phyloP scores from a whole-genome alignment of 2,113 vertebrate species.

The Dipodomys merriami region DNA sequence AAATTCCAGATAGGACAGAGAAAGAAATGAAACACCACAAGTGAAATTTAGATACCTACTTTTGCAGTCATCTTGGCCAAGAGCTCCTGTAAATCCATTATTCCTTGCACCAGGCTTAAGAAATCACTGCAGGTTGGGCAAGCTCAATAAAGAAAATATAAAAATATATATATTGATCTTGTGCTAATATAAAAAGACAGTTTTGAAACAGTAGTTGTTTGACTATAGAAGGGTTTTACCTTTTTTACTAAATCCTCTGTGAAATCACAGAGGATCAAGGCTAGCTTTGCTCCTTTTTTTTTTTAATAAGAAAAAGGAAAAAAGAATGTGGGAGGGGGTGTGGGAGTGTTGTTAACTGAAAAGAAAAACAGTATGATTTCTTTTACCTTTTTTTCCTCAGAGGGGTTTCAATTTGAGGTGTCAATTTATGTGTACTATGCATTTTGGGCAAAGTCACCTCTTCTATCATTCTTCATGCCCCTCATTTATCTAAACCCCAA shows the following conservation, averaged over 20 bases:
- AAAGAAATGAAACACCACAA: constrained; percentile 48
- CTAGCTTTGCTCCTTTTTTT: not conserved
- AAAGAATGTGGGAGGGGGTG: not conserved
- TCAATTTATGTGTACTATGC: too few relatives aligned
- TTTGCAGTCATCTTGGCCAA: constrained; percentile 98
- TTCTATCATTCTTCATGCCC: too few relatives aligned
- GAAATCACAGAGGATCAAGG: constrained; percentile 36
- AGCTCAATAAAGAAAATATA: constrained; percentile 90
- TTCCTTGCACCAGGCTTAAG: constrained; percentile 97
- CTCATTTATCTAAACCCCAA: too few relatives aligned
- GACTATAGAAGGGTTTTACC: not conserved
- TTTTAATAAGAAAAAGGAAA: not conserved
- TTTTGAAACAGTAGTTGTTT: constrained; percentile 14
- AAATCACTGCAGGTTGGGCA: constrained; percentile 99
- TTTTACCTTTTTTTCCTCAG: too few relatives aligned
- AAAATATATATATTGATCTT: constrained; percentile 50
- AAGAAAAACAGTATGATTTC: not conserved
- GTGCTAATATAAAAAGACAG: constrained; percentile 34
- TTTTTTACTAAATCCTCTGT: constrained; percentile 31
- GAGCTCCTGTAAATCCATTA: constrained; percentile 99
- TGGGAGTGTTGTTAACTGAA: not conserved
- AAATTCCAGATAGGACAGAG: constrained; percentile 42
- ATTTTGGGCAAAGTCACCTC: too few relatives aligned
- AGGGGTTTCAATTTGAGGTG: too few relatives aligned
- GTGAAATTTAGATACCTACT: constrained; percentile 86